Evolutionary conservation across 2,113 vertebrate genomes (phyloP).

Genomic region (Patagioenas fasciata): DNA sequence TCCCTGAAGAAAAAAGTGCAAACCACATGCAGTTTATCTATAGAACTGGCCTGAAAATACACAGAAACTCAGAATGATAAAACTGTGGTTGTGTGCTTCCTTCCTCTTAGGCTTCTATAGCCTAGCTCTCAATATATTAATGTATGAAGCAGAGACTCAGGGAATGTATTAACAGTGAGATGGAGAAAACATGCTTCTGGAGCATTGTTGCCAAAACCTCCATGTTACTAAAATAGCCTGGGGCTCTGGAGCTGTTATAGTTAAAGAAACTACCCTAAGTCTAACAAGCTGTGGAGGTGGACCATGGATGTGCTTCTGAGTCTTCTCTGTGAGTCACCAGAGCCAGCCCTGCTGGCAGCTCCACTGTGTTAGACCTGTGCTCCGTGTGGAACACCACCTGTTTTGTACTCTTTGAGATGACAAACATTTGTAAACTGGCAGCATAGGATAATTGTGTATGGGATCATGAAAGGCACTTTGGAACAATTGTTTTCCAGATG

Average conservation of each 20-base stretch:
- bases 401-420: neutral
- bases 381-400: neutral
- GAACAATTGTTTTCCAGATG: neutral
- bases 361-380: neutral
- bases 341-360: neutral
- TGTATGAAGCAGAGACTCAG: neutral
- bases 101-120: neutral
- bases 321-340: neutral
- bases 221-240: neutral
- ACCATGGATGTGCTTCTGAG: neutral
- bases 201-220: neutral
- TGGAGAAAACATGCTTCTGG: neutral
- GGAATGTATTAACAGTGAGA: neutral
- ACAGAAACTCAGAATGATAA: neutral
- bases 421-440: neutral
- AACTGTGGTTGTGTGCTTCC: neutral
- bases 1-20: conserved; percentile 25
- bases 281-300: neutral
- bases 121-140: neutral
- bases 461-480: neutral
- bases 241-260: neutral
- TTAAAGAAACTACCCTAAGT: neutral
- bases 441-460: neutral
- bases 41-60: neutral
- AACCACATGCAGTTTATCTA: neutral